Percentiles rank a stretch among this genome's conserved stretches.
Conservation (phyloP, 2,113 vertebrate genomes). For the Catharus bicknelli region DNA sequence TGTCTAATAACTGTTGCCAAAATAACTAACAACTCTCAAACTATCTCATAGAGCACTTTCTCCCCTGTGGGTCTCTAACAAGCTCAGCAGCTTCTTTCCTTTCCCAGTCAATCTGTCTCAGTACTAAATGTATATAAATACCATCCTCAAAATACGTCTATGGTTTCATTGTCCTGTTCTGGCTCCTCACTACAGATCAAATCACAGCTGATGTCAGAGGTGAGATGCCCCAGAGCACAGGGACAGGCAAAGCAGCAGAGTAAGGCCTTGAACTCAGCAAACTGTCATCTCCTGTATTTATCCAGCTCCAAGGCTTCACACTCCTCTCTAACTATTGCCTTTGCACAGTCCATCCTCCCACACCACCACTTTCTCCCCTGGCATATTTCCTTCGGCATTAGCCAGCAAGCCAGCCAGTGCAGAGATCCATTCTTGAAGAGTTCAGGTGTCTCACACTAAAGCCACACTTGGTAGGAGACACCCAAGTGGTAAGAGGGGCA, state of each 20-base stretch:
- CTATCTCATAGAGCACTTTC: neutral
- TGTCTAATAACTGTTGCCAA: neutral
- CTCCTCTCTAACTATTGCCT: neutral
- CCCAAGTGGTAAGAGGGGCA: neutral
- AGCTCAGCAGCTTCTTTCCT: constrained; percentile 4
- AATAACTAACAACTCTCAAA: constrained; percentile 24
- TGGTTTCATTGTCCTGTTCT: neutral
- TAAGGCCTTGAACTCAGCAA: neutral
- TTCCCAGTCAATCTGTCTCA: neutral
- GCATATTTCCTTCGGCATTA: neutral
- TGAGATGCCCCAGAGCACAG: neutral
- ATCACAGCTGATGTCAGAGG: neutral
- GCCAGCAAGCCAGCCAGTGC: neutral
- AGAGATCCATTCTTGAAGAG: neutral
- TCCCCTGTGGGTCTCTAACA: neutral
- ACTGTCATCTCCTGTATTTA: neutral
- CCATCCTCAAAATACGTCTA: neutral
- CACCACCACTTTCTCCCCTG: neutral
- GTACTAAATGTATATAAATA: neutral
- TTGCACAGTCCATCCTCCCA: neutral
- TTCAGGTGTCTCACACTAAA: neutral
- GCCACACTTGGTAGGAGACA: neutral
- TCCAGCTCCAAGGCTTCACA: neutral
- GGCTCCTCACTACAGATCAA: neutral
- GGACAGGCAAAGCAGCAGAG: neutral